A percentile compares a stretch with the other conserved stretches of the same genome.
phyloP scores from a whole-genome alignment of 2,888 invertebrate genomes.

The Mesopsocus fuscifrons region DNA sequence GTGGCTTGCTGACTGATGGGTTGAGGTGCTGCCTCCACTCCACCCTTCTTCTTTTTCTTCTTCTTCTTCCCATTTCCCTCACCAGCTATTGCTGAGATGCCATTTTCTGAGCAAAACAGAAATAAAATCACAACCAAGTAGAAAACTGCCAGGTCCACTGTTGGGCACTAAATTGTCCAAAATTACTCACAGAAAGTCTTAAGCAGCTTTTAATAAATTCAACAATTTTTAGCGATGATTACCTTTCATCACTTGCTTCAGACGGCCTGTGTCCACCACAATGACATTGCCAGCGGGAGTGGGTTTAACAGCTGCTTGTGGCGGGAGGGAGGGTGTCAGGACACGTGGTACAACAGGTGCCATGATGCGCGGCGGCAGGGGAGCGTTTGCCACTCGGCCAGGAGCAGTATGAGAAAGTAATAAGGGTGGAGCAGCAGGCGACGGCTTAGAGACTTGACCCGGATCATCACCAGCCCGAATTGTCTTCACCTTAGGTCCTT shows the following conservation, averaged over 20 bases:
- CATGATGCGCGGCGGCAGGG: too few species aligned
- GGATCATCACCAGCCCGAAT: constrained; percentile 1
- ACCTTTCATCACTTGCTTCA: constrained; percentile 26
- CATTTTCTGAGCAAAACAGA: constrained; percentile 14
- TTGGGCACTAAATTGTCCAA: too few species aligned
- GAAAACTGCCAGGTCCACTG: constrained; percentile 9
- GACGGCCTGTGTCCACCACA: constrained; percentile 37
- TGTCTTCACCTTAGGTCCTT: constrained; percentile 1
- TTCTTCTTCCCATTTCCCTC: constrained; percentile 16
- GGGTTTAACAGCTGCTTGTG: constrained; percentile 1
- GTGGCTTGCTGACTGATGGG: constrained; percentile 36
- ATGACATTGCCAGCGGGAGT: constrained; percentile 25
- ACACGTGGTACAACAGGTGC: not conserved
- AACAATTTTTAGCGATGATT: too few species aligned
- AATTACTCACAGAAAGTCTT: not conserved
- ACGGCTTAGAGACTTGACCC: constrained; percentile 2
- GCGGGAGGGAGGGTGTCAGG: not conserved
- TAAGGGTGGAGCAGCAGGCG: not conserved
- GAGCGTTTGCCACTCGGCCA: too few species aligned
- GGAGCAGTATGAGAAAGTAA: too few species aligned
- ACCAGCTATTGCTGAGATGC: constrained; percentile 19
- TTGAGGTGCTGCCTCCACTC: constrained; percentile 18
- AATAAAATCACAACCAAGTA: constrained; percentile 4
- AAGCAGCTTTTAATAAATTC: not conserved
- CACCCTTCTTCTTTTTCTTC: constrained; percentile 13